Evolutionary conservation across 2,888 invertebrate genomes (phyloP).

Genomic region (Oligia strigilis): DNA sequence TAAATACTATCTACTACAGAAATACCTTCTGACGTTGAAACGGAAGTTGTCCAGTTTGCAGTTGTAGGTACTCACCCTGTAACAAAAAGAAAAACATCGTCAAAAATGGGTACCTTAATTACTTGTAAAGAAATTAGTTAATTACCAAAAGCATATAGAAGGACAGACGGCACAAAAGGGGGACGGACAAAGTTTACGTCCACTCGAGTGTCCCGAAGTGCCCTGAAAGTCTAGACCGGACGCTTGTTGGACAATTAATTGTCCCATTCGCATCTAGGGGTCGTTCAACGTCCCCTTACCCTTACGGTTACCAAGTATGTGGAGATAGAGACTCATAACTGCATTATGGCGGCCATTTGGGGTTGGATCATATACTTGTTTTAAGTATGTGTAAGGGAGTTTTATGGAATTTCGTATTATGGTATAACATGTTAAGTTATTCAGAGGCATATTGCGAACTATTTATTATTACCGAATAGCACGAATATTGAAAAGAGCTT

Average conservation of each 20-base stretch:
- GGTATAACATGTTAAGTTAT: not conserved
- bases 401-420: slow-evolving; percentile 25
- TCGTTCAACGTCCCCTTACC: slow-evolving; percentile 32
- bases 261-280: slow-evolving; percentile 70
- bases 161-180: slow-evolving; percentile 25
- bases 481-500: not conserved
- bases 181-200: slow-evolving; percentile 55
- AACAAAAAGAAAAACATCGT: slow-evolving; percentile 59
- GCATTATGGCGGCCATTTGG: slow-evolving; percentile 53
- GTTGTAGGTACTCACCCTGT: slow-evolving; percentile 58
- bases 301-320: slow-evolving; percentile 31
- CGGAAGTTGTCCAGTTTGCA: not conserved
- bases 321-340: slow-evolving; percentile 62
- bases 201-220: slow-evolving; percentile 63
- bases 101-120: slow-evolving; percentile 21
- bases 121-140: slow-evolving; percentile 40
- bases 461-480: not conserved
- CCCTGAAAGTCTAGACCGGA: slow-evolving; percentile 81
- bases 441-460: not conserved
- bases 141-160: slow-evolving; percentile 28
- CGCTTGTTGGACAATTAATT: slow-evolving; percentile 76
- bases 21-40: slow-evolving; percentile 26
- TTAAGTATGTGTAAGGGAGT: slow-evolving; percentile 19
- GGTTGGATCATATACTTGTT: slow-evolving; percentile 42
- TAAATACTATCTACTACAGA: not conserved